Conservation (phyloP, 2,797 vertebrate genomes). For the Alauda arvensis region DNA sequence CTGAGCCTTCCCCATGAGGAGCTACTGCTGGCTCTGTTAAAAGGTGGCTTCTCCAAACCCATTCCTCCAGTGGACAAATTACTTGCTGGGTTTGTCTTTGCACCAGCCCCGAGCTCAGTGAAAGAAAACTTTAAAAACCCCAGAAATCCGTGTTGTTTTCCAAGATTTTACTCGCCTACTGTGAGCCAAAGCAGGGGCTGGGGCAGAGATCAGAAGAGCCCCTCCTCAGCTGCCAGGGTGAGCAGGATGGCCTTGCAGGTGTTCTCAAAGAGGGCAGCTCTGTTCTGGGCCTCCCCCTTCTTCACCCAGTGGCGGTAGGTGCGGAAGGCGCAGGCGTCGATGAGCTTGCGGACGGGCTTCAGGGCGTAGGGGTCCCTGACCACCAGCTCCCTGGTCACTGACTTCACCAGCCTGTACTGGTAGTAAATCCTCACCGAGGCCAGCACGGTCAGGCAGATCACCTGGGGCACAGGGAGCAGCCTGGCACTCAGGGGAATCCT, state of each 20-base stretch:
- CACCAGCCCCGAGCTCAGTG: not conserved
- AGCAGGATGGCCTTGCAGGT: constrained; percentile 90
- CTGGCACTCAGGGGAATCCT: rapidly evolving
- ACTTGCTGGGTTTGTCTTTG: not conserved
- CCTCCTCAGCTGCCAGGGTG: constrained; percentile 76
- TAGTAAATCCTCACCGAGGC: constrained; percentile 93
- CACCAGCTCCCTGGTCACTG: constrained; percentile 89
- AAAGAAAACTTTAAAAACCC: not conserved
- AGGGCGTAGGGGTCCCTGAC: constrained; percentile 89
- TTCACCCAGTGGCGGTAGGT: constrained; percentile 98
- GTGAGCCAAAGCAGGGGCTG: not conserved
- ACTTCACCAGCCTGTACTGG: constrained; percentile 88
- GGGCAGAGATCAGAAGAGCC: constrained; percentile 31
- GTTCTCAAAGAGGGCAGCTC: constrained; percentile 96
- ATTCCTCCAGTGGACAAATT: rapidly evolving
- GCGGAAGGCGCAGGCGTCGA: constrained; percentile 93
- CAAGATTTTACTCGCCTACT: constrained; percentile 23
- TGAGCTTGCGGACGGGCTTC: constrained; percentile 90
- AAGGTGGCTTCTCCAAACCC: not conserved
- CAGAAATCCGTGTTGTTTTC: not conserved
- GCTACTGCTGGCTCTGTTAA: not conserved
- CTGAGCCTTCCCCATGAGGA: not conserved
- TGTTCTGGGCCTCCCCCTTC: constrained; percentile 95
- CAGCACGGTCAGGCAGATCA: constrained; percentile 89
- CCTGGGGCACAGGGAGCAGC: constrained; percentile 67